These are phyloP conservation scores for Labia minor DNA, from an alignment of 2,888 invertebrate genomes.

Conservation along the genomic window DNA sequence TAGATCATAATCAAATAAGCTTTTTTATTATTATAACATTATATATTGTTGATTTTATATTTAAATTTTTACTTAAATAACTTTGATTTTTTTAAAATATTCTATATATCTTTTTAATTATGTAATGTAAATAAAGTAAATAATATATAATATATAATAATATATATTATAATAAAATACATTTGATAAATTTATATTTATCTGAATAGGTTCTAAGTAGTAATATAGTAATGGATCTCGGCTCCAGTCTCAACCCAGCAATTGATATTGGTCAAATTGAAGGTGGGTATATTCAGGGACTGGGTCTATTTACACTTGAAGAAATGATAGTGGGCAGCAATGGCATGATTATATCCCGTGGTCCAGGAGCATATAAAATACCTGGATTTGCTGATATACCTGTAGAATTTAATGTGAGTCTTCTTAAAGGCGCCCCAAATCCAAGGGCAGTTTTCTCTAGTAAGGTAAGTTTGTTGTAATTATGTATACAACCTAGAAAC, in stretches of 20 bases:
- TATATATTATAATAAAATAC: no score
- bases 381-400: constrained; percentile 91
- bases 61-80: no score
- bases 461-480: constrained; percentile 50
- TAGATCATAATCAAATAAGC: background rate
- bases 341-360: constrained; percentile 70
- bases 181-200: no score
- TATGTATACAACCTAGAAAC: no score
- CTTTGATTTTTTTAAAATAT: no score
- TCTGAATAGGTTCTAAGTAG: constrained; percentile 66
- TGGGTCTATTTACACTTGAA: constrained; percentile 83
- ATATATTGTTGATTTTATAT: background rate
- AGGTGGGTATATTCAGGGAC: constrained; percentile 89
- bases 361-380: constrained; percentile 89
- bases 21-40: background rate
- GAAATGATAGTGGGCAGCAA: constrained; percentile 77
- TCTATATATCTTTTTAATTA: no score
- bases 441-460: constrained; percentile 88
- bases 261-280: constrained; percentile 96
- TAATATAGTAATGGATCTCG: constrained; percentile 95
- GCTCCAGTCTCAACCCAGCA: constrained; percentile 88
- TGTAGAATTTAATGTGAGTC: constrained; percentile 78
- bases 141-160: no score
- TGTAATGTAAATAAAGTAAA: no score
- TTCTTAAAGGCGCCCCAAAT: constrained; percentile 83